These are phyloP conservation scores for Rhaphigaster nebulosa DNA, from an alignment of 2,888 invertebrate genomes.

Conservation along the genomic window DNA sequence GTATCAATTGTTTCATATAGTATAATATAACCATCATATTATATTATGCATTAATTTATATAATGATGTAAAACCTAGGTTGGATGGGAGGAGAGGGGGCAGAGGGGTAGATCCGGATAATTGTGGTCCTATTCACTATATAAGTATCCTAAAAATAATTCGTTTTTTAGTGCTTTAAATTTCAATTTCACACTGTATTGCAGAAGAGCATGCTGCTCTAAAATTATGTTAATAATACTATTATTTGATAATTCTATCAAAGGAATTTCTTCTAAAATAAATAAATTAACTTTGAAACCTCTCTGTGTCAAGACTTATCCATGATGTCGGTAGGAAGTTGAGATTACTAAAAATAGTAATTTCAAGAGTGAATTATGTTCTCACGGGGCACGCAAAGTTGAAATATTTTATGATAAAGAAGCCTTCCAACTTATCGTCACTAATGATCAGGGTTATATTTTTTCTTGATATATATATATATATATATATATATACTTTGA, in stretches of 20 bases:
- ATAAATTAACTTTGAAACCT: background rate
- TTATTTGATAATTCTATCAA: constrained; percentile 8
- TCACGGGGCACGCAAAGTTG: background rate
- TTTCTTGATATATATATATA: no score
- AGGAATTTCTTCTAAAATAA: background rate
- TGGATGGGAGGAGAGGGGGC: no score
- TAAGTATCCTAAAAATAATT: background rate
- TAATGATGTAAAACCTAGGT: no score
- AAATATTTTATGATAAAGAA: constrained; percentile 2
- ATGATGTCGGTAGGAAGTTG: background rate
- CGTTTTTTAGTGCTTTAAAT: background rate
- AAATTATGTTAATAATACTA: background rate
- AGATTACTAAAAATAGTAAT: constrained; percentile 11
- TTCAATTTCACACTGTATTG: background rate
- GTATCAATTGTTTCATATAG: no score
- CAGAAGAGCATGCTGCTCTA: background rate
- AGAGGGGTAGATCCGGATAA: no score
- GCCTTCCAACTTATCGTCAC: background rate
- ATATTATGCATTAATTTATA: no score
- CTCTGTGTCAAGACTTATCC: background rate
- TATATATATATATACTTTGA: background rate
- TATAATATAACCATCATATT: no score
- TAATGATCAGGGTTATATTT: background rate
- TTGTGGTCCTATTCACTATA: no score
- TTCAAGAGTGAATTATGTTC: background rate